phyloP scores from a whole-genome alignment of 2,797 vertebrate species.

The Myioborus miniatus region DNA sequence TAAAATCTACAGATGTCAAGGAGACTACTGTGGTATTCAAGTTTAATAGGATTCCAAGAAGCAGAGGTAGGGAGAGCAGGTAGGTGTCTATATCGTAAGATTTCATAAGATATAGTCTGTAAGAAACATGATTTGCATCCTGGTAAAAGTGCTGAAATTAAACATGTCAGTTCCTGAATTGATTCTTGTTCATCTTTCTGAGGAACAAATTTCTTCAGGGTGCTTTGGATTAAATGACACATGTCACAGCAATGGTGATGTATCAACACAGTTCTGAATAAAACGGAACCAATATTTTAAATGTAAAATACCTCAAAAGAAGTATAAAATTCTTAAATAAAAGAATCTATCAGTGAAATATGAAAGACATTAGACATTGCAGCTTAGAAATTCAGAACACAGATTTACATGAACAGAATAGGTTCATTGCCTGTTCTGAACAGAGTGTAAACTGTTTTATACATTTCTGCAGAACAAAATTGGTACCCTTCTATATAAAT shows the following conservation, averaged over 20 bases:
- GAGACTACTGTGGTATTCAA: not conserved
- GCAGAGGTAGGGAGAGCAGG: not conserved
- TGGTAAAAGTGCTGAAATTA: not conserved
- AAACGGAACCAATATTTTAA: not conserved
- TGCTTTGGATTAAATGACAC: not conserved
- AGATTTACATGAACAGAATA: not conserved
- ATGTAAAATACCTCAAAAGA: not conserved
- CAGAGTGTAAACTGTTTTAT: not conserved
- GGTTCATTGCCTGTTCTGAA: not conserved
- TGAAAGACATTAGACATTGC: not conserved
- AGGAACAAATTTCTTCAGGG: not conserved
- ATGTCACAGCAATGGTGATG: not conserved
- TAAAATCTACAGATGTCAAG: not conserved
- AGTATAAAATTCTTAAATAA: not conserved
- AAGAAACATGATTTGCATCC: constrained; percentile 1
- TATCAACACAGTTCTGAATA: not conserved
- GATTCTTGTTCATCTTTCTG: not conserved
- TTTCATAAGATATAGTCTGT: not conserved
- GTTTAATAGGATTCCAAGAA: not conserved
- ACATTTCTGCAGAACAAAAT: not conserved
- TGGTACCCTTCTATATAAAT: constrained; percentile 3
- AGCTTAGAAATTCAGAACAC: constrained; percentile 11
- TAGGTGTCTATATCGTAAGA: not conserved
- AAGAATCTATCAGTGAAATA: not conserved
- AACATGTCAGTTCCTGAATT: not conserved